Base-by-base conservation (phyloP, 37 sponge, comb jelly and placozoan genomes). In the Halisarca cf. caerulea region DNA sequence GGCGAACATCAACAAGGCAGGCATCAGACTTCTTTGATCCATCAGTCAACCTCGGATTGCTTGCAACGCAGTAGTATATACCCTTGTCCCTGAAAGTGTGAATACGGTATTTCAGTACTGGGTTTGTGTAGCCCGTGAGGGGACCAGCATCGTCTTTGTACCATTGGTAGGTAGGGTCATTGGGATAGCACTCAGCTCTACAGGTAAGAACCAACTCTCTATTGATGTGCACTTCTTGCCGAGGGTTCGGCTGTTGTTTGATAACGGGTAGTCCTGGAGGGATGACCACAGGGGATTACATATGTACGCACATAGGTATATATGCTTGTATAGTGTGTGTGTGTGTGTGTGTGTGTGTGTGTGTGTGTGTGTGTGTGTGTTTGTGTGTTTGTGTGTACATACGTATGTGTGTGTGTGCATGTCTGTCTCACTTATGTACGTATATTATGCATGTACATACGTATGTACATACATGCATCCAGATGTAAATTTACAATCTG, bases 211-310 rank as follows among this genome's bases (percentile, higher is more conserved):
- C 24, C 25, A 74, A 44, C 6, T 44, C 42, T 40, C 2, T 6
- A 14, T 37, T 24, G 42, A 74, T 74, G 44, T 11, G 45, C 15
- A 74, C 77, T 21, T 4, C 20, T 37, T 44, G 45, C 1, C 21
- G 24, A 24, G 77, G 77, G 42, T 74, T 17, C 15, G 77, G 77
- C 45, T 74, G 38, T 24, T 25, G 18, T 1, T 40, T 37, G 17
- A 74, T 41, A n/a, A 74, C 77, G 2, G 77, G 77, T 17, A 40
- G n/a, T 18, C 77, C 77, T 74, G 42, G 25, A 68, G 69, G 25
- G 7, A 59, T 2, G 25, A 27, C 3, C 60, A 59, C 8, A 59
- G 2, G 7, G 35, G 35, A 5, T 30, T 40, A 1, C 0, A 3
- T 74, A 9, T 8, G 1, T n/a, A 6, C 6, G 6, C 45, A 71